Evolutionary conservation across 2,113 vertebrate species (phyloP).

Genomic region (Crypturellus undulatus): DNA sequence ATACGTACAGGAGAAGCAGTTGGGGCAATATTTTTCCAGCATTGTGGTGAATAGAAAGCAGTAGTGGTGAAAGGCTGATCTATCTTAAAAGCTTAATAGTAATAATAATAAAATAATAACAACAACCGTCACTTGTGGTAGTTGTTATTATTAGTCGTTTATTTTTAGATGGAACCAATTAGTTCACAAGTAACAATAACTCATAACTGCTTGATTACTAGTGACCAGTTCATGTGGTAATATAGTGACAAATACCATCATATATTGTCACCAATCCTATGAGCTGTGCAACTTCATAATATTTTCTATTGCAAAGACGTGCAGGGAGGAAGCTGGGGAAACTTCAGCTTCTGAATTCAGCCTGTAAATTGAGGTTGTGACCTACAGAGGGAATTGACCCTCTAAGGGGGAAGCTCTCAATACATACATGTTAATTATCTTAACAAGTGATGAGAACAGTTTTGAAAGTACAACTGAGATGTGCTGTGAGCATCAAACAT

Average conservation of each 20-base stretch:
- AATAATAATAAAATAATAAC: too few species aligned
- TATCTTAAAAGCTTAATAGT: background rate
- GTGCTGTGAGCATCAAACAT: too few species aligned
- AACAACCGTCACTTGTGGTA: background rate
- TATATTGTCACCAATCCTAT: background rate
- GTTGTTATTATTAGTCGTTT: background rate
- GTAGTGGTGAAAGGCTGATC: background rate
- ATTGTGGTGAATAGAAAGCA: background rate
- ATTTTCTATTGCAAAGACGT: background rate
- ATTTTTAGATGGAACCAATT: background rate
- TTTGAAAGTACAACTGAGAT: background rate
- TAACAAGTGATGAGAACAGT: background rate
- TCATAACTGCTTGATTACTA: background rate
- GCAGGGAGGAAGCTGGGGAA: background rate
- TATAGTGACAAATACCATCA: background rate
- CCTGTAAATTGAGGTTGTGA: background rate
- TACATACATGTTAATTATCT: too few species aligned
- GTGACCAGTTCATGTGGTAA: background rate
- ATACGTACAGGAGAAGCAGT: background rate
- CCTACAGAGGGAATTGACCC: background rate
- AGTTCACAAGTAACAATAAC: background rate
- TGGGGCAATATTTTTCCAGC: background rate
- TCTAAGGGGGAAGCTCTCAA: background rate
- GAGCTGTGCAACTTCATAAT: background rate
- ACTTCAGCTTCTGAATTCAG: background rate